phyloP scores from a whole-genome alignment of 2,888 invertebrate species.

The Sesia bembeciformis region DNA sequence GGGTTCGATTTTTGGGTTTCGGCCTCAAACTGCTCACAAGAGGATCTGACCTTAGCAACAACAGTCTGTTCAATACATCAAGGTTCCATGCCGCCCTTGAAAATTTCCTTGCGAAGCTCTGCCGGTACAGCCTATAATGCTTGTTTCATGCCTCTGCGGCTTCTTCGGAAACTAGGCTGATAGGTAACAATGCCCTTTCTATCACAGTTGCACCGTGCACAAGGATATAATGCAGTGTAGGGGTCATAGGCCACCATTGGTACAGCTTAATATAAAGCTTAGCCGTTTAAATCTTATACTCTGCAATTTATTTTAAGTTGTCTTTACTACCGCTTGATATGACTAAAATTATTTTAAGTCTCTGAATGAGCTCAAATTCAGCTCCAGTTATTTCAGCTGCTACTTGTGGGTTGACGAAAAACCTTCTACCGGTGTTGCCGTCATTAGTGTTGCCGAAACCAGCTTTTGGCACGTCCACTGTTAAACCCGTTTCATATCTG shows the following conservation, averaged over 20 bases:
- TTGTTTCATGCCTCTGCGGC: conserved; percentile 25
- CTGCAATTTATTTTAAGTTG: conserved; percentile 2
- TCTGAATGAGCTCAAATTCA: not conserved
- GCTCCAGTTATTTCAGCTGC: conserved; percentile 18
- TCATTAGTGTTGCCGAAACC: conserved; percentile 10
- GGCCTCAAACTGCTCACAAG: conserved; percentile 1
- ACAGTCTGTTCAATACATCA: conserved; percentile 6
- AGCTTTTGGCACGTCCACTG: conserved; percentile 18
- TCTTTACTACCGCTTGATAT: conserved; percentile 4
- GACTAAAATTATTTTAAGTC: conserved; percentile 15
- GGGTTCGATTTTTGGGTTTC: not conserved
- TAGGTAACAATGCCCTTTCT: conserved; percentile 17
- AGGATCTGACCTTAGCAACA: conserved; percentile 11
- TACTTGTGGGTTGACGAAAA: conserved; percentile 14
- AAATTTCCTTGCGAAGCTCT: conserved; percentile 16
- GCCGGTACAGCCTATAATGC: conserved; percentile 15
- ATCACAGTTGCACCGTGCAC: conserved; percentile 18
- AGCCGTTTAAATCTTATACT: conserved; percentile 1
- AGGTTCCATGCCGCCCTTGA: conserved; percentile 4
- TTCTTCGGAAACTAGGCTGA: conserved; percentile 23
- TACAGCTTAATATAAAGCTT: conserved; percentile 1
- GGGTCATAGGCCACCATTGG: conserved; percentile 16
- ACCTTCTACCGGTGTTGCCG: conserved; percentile 12
- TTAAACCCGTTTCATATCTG: conserved; percentile 7
- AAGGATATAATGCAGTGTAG: conserved; percentile 21